Base-by-base conservation (phyloP, 2,797 vertebrate genomes). In the Rousettus madagascariensis region DNA sequence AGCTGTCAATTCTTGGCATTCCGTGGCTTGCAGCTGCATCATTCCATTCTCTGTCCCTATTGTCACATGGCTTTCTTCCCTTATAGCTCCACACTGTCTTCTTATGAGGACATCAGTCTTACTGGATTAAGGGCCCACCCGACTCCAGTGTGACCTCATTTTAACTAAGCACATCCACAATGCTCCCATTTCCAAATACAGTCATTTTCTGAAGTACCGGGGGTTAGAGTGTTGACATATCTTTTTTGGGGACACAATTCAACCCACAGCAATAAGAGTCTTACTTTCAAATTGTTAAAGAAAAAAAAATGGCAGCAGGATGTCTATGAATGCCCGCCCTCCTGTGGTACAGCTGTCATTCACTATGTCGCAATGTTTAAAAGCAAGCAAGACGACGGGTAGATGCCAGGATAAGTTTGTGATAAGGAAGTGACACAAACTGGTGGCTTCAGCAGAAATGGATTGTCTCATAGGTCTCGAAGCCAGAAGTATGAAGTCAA, bases 151-250 rank as follows among this genome's bases (percentile, higher is more conserved):
- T 19, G 38, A 86, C 49, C 16, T 86, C 68, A n/a, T 53, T 72
- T 79, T 65, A 83, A 68, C 80, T 79, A 71, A 46, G 43, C 24
- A 33, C 33, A 51, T n/a, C 36, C 59, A 5, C 38, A 57, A 53
- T 15, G 41, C 80, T 22, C 89, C 66, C 36, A 15, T 24, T 82
- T 94, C 75, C 77, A 96, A 68, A 49, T 33, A 72, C 90, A 28
- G 41, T 38, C 41, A n/a, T 17, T 10, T n/a, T 26, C 8, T 19
- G 36, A 74, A 63, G 30, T 20, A 5, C n/a, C 13, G 6, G 33
- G 33, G 72, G 6, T 85, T 2, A 68, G 30, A 36, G 75, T 28
- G 17, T 77, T 7, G 19, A 63, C 20, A 24, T 20, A 28, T 26
- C n/a, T 30, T 92, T 51, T 11, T 2, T 8, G 49, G 33, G 12